Conservation (phyloP, 2,113 vertebrate genomes). For the Charina bottae region DNA sequence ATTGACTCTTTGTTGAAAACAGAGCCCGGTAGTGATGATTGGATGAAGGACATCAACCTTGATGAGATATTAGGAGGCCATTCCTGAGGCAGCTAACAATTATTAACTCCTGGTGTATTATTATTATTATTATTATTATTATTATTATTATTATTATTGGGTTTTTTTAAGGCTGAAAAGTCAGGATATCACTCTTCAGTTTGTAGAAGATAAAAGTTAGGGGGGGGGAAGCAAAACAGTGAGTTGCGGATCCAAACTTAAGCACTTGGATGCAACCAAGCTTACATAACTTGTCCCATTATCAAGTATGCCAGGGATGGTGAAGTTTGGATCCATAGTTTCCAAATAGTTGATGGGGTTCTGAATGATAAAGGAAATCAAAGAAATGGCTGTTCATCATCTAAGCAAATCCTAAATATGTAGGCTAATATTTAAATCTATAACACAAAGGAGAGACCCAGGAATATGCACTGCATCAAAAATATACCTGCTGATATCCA, state of each 20-base stretch:
- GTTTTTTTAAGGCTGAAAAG: constrained; percentile 21
- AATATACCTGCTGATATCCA: constrained; percentile 18
- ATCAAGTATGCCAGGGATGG: neutral
- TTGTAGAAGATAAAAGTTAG: constrained; percentile 50
- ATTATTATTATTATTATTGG: neutral
- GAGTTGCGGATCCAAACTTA: neutral
- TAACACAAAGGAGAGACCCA: constrained; percentile 7
- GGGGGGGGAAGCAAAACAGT: neutral
- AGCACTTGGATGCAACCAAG: neutral
- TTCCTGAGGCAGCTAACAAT: constrained; percentile 71
- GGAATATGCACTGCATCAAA: neutral
- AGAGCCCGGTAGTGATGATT: constrained; percentile 93
- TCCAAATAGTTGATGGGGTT: constrained; percentile 38
- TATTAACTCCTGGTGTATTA: neutral
- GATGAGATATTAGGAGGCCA: constrained; percentile 95
- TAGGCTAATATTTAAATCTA: constrained; percentile 39
- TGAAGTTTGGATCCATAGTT: neutral
- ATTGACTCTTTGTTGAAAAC: constrained; percentile 96
- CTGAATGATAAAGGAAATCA: neutral
- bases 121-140: neutral
- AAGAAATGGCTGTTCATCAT: constrained; percentile 14
- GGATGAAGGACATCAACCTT: constrained; percentile 99
- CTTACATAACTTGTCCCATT: neutral
- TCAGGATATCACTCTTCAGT: constrained; percentile 53
- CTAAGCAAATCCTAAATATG: constrained; percentile 41